Evolutionary conservation across 2,797 vertebrate species (phyloP).

Genomic region (Sebastes trivittatus): DNA sequence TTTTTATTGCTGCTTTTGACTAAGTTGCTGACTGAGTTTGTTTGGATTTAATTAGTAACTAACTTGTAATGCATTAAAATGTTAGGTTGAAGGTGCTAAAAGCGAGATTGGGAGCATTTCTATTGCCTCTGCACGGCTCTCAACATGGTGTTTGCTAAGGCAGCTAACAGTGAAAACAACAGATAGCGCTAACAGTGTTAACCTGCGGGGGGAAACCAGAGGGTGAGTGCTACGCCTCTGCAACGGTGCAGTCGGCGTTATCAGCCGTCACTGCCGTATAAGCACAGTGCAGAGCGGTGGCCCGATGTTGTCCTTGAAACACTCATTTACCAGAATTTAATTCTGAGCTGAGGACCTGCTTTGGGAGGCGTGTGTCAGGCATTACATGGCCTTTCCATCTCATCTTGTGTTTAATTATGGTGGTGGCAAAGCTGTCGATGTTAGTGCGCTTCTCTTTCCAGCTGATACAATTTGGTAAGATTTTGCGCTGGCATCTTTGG

Average conservation of each 20-base stretch:
- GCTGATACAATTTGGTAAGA: not conserved
- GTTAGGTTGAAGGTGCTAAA: not conserved
- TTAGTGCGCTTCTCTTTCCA: not conserved
- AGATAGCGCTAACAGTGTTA: no score
- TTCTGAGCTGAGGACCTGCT: not conserved
- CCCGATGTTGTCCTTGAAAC: not conserved
- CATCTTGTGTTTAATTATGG: no score
- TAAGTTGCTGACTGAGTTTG: not conserved
- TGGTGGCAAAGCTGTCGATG: no score
- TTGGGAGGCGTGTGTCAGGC: not conserved
- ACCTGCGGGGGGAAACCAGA: no score
- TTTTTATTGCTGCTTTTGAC: not conserved
- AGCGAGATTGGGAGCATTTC: not conserved
- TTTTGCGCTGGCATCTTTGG: not conserved
- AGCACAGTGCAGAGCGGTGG: no score
- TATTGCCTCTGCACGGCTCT: not conserved
- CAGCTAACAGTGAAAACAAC: no score
- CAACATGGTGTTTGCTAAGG: not conserved
- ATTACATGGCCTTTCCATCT: not conserved
- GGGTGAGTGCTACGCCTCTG: no score
- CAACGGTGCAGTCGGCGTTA: no score
- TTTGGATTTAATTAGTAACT: conserved; percentile 7
- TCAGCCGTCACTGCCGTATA: no score
- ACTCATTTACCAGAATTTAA: not conserved
- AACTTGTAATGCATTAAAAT: not conserved